Base-by-base conservation (phyloP, 2,888 invertebrate genomes). In the Caprella mutica region DNA sequence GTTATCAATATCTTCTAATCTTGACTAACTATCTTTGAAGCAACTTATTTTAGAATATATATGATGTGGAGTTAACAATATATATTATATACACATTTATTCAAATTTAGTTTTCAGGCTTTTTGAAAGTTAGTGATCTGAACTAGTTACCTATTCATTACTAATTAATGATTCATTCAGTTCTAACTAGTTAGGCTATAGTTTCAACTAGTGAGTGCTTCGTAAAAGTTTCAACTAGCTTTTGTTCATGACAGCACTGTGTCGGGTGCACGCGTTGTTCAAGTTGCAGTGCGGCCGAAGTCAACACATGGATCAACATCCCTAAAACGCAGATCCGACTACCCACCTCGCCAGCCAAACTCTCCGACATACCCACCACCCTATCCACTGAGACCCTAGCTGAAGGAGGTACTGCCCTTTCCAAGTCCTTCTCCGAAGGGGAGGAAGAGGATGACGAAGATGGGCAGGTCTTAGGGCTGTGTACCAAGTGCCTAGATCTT, bases 391-490 rank as follows among this genome's bases (percentile, higher is more conserved):
- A 9, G 14, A 33, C 9, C 33, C 33, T 9, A 5, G 17, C 21
- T 24, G 12, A 21, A 8, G 24, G 24, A 14, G 5, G 8, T 24
- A 12, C 14, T 39, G 39, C 8, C 40, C 23, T 40, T 9, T 40
- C 40, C 24, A 21, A 21, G 40, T 14, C 40, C n/a, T 17, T 14
- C 12, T 89, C 88, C 70, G 93, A 93, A 72, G 86, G 87, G 58
- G 84, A 84, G 64, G 79, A 81, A 58, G 81, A 82, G 59, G 85
- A 86, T 40, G 82, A 81, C 68, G 83, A 85, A 70, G 85, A 85
- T 68, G 83, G 87, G 35, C 86, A 86, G 12, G 87, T 90, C 72
- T 76, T 88, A 67, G 86, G 89, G 4, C 81, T 92, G 71, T 94
- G 94, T 72, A 80, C 82, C 29, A 79, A 82, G 39, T 94, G 94